phyloP scores from a whole-genome alignment of 2,113 vertebrate species.

The Genyomyrus donnyi region DNA sequence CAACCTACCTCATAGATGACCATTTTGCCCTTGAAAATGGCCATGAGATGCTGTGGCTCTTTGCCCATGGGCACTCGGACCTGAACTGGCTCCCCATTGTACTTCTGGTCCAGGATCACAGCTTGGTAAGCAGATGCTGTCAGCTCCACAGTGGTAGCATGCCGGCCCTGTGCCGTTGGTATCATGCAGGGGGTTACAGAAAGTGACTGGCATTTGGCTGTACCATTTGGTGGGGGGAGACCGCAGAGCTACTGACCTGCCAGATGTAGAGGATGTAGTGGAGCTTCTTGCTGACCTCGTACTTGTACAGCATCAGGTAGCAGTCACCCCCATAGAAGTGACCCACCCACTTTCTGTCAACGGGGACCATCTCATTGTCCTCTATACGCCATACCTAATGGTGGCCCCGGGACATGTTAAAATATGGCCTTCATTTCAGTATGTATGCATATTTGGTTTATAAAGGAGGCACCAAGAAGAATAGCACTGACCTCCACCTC shows the following conservation, averaged over 20 bases:
- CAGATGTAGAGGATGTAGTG: constrained; percentile 77
- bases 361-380: constrained; percentile 60
- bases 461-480: not conserved
- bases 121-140: constrained; percentile 71
- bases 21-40: constrained; percentile 80
- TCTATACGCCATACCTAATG: constrained; percentile 74
- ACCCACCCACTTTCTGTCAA: constrained; percentile 70
- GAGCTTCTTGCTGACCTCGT: constrained; percentile 61
- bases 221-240: too few species aligned
- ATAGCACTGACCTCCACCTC: constrained; percentile 54
- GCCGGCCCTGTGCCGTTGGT: constrained; percentile 59
- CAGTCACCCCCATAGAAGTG: constrained; percentile 81
- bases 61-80: constrained; percentile 80
- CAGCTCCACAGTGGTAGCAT: constrained; percentile 68
- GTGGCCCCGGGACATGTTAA: not conserved
- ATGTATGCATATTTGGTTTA: not conserved
- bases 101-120: constrained; percentile 68
- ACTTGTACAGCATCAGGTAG: constrained; percentile 78
- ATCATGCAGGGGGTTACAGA: not conserved
- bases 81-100: constrained; percentile 69
- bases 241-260: constrained; percentile 63
- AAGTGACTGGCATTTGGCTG: not conserved
- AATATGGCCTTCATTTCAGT: not conserved
- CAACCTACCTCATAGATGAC: constrained; percentile 68
- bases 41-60: constrained; percentile 75